Conservation (phyloP, 2,113 vertebrate genomes). For the Girardinichthys multiradiatus region DNA sequence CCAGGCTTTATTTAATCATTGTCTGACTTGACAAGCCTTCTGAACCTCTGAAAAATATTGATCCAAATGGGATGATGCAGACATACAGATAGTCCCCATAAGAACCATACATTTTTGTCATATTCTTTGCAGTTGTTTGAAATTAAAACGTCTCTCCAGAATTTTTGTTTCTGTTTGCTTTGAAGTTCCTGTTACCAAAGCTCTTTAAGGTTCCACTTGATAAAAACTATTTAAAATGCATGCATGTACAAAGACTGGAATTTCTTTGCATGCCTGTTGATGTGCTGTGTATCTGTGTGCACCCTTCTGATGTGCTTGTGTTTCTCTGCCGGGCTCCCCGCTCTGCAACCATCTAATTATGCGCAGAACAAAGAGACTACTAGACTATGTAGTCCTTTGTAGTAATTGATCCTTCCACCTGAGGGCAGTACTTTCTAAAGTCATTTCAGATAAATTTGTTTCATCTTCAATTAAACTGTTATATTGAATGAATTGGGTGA, state of each 20-base stretch:
- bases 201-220: background rate
- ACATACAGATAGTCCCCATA: background rate
- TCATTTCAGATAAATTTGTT: conserved; percentile 74
- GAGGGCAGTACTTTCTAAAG: conserved; percentile 83
- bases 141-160: background rate
- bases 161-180: background rate
- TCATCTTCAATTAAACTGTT: conserved; percentile 71
- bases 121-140: background rate
- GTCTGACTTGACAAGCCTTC: conserved; percentile 12
- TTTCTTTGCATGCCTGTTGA: background rate
- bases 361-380: conserved; percentile 44
- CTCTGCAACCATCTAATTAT: conserved; percentile 57
- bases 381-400: conserved; percentile 68
- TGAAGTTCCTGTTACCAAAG: background rate
- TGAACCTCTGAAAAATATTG: background rate
- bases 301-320: background rate
- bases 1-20: background rate
- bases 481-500: conserved; percentile 39
- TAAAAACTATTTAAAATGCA: background rate
- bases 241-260: background rate
- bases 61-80: background rate
- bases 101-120: background rate
- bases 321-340: conserved; percentile 11
- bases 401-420: conserved; percentile 83
- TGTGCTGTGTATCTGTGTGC: background rate